Conservation (phyloP, 2,888 invertebrate genomes). For the Hoplodrina blanda region DNA sequence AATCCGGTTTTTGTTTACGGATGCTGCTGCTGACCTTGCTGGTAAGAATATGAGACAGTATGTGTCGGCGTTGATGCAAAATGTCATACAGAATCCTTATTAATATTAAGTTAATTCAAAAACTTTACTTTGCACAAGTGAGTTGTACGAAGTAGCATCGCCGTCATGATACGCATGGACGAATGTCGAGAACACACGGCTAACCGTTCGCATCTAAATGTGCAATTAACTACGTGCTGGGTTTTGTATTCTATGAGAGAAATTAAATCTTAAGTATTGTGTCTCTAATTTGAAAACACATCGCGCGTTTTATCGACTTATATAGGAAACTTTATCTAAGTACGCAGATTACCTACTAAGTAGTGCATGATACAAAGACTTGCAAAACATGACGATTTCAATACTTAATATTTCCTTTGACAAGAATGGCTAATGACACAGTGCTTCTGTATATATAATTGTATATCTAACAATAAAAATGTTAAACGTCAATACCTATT, state of each 20-base stretch:
- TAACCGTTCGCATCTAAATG: constrained; percentile 57
- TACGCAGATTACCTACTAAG: constrained; percentile 30
- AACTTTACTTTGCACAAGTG: constrained; percentile 13
- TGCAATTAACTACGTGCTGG: constrained; percentile 53
- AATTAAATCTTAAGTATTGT: constrained; percentile 38
- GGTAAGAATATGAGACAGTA: constrained; percentile 76
- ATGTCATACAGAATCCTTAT: constrained; percentile 51
- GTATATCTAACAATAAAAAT: constrained; percentile 12
- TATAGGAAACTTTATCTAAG: constrained; percentile 43
- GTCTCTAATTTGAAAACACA: constrained; percentile 38
- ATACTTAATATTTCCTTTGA: constrained; percentile 26
- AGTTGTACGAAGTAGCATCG: constrained; percentile 28
- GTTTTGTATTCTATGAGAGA: constrained; percentile 44
- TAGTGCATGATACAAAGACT: constrained; percentile 27
- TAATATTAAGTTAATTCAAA: constrained; percentile 36
- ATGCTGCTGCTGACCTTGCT: constrained; percentile 82
- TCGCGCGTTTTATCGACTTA: constrained; percentile 35
- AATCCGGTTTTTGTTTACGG: constrained; percentile 86
- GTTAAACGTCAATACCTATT: neutral
- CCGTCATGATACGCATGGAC: constrained; percentile 40
- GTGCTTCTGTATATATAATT: constrained; percentile 2
- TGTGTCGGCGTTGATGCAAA: constrained; percentile 58
- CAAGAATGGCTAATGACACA: constrained; percentile 28
- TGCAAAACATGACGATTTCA: constrained; percentile 34
- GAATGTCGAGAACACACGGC: constrained; percentile 38